These are phyloP conservation scores for Lathamus discolor DNA, from an alignment of 2,113 vertebrate species.

Conservation along the genomic window DNA sequence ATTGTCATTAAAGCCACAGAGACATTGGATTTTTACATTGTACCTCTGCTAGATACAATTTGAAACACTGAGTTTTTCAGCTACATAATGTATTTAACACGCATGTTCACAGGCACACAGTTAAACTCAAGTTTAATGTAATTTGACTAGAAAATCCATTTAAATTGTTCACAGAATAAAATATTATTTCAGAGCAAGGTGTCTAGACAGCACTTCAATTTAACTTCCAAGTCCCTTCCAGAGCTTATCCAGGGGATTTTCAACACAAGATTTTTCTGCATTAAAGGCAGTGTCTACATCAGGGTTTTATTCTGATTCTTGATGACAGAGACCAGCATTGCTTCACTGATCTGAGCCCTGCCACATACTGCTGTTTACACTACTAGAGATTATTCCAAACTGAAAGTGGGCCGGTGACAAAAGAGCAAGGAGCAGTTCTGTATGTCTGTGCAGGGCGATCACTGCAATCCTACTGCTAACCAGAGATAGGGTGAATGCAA, in stretches of 20 bases:
- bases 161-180: neutral
- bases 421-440: neutral
- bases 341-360: neutral
- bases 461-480: no score
- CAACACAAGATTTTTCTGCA: neutral
- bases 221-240: neutral
- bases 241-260: neutral
- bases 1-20: neutral
- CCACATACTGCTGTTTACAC: neutral
- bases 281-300: neutral
- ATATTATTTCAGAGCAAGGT: neutral
- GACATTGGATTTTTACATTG: neutral
- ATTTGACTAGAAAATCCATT: slow-evolving; percentile 14
- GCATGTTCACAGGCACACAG: neutral
- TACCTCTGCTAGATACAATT: neutral
- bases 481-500: accelerated
- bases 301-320: neutral
- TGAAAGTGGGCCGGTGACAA: accelerated
- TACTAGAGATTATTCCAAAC: neutral
- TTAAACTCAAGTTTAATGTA: neutral
- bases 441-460: accelerated
- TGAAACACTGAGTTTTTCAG: neutral
- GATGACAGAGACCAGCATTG: neutral
- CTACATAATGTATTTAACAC: neutral
- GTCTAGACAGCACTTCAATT: neutral